These are phyloP conservation scores for Trissonchulus sp. DNA, from an alignment of 2,888 invertebrate species.

Conservation along the genomic window DNA sequence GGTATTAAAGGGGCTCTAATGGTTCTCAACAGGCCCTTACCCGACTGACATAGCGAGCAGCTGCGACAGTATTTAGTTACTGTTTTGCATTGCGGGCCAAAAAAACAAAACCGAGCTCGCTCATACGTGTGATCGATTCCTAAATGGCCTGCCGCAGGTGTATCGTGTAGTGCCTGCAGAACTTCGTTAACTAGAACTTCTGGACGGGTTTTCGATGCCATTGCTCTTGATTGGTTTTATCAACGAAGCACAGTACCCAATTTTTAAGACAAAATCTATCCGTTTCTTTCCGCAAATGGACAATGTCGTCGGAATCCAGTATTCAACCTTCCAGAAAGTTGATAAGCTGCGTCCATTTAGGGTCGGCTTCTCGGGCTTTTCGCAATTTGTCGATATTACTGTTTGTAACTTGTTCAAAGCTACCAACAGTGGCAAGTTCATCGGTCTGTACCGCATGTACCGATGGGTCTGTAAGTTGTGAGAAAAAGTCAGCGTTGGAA, in stretches of 20 bases:
- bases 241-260: background rate
- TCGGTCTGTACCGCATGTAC: background rate
- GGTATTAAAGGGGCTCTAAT: slow-evolving; percentile 27
- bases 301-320: background rate
- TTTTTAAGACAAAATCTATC: background rate
- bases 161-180: background rate
- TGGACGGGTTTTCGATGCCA: background rate
- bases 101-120: background rate
- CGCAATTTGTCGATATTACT: too few species aligned
- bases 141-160: background rate
- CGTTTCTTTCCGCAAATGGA: background rate
- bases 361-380: background rate
- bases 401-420: too few species aligned
- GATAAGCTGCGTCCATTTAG: background rate
- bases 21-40: background rate
- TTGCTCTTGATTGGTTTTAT: background rate
- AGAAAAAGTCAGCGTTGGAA: background rate
- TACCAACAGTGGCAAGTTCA: too few species aligned
- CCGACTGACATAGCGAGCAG: background rate
- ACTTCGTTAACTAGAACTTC: background rate
- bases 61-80: slow-evolving; percentile 3
- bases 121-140: background rate
- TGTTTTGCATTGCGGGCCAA: background rate
- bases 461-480: background rate
- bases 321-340: background rate